Base-by-base conservation (phyloP, 2,113 vertebrate genomes). In the Phoxinus phoxinus region DNA sequence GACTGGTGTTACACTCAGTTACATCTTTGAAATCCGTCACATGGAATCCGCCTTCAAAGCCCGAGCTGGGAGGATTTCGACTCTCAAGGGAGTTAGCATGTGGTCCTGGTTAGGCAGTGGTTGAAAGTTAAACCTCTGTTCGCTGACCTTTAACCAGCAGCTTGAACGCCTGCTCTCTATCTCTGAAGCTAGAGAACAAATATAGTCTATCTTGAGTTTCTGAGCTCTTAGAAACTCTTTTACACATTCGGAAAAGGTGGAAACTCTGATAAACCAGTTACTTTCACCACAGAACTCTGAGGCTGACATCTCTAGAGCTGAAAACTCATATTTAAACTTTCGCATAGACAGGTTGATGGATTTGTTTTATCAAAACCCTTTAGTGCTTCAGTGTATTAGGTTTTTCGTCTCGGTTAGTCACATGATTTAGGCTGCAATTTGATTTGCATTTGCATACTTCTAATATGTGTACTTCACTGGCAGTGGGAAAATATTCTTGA, bases 71-170 rank as follows among this genome's bases (percentile, higher is more conserved):
- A 56, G 59, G 72, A 32, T 77, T 71, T n/a, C 56, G 73, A 61
- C 58, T 87, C 83, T 67, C 35, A 23, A 32, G 85, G 83, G 88
- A 77, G n/a, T 81, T 88, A 13, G 79, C 89, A 90, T 90, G 83
- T 90, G 89, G 79, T 88, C 44, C 35, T 63, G 78, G 76, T 88
- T 88, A 86, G 84, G 81, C 71, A 4, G n/a, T 1, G 37, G 35
- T 73, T 73, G 80, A 65, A 85, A 65, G 85, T 63, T 32, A 86
- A 86, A 81, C 69, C 85, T 21, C 73, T 71, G 41, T 71, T n/a
- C 81, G 27, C 59, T 63, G 75, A 83, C 67, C 76, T 73, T 86
- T 80, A 74, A 78, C 83, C 83, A 63, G 59, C 78, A 5, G 13
- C 80, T 82, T 35, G 69, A 82, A 53, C 21, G 1, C 63, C n/a